These are phyloP conservation scores for Ispidina lecontei DNA, from an alignment of 2,797 vertebrate genomes.

Conservation along the genomic window DNA sequence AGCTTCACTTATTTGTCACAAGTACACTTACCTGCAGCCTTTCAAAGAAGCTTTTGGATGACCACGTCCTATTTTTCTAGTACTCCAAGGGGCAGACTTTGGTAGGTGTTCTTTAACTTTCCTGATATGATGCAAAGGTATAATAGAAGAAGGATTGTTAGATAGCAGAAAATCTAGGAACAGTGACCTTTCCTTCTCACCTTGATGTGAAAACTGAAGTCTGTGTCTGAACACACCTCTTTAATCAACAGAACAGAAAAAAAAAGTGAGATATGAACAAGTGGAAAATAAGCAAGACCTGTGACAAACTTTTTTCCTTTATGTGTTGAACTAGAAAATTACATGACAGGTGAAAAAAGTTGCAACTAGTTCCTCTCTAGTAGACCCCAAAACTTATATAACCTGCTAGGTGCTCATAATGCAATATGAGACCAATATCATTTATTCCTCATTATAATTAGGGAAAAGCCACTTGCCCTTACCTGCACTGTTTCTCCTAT, in stretches of 20 bases:
- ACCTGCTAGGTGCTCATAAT: neutral
- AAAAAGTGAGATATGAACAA: neutral
- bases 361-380: neutral
- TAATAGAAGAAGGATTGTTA: neutral
- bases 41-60: neutral
- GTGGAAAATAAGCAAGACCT: neutral
- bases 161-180: neutral
- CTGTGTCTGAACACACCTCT: neutral
- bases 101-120: neutral
- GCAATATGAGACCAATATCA: neutral
- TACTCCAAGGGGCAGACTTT: neutral
- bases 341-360: neutral
- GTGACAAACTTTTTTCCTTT: neutral
- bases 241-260: slow-evolving; percentile 17
- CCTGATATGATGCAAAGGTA: neutral
- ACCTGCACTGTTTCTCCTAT: fast-evolving
- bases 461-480: neutral
- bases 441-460: neutral
- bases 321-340: neutral
- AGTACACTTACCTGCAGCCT: neutral
- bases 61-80: neutral
- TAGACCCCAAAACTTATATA: neutral
- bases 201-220: neutral
- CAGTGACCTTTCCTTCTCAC: neutral
- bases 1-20: neutral